Evolutionary conservation across 92 coral and sea anemone genomes (phyloP), one percentile per base, ranked within the genome.

Genomic region (Paragorgia papillata): DNA sequence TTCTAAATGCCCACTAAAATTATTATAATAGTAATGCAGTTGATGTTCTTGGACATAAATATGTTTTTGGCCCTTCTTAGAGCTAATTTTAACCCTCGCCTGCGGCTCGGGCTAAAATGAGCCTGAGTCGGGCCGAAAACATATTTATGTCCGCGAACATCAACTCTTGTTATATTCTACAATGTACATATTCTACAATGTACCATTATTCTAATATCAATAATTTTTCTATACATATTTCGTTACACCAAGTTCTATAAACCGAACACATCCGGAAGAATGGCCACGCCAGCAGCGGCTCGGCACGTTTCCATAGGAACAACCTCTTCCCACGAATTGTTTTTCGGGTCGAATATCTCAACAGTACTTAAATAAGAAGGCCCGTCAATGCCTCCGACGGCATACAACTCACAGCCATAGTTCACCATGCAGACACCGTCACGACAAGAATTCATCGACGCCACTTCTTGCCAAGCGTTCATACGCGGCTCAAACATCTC

Each of bases 201-300:
- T n/a, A n/a, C n/a, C n/a, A n/a, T n/a, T n/a, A n/a, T n/a, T n/a
- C n/a, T n/a, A n/a, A n/a, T n/a, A n/a, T n/a, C n/a, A n/a, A n/a
- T n/a, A n/a, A n/a, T n/a, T n/a, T n/a, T n/a, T n/a, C n/a, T n/a
- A n/a, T n/a, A n/a, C n/a, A n/a, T n/a, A n/a, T n/a, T n/a, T n/a
- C n/a, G n/a, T n/a, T n/a, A n/a, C n/a, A n/a, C 31, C 9, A 56
- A 35, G 43, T 37, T 37, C 43, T 67, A 69, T 48, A 27, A 67
- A 21, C 17, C 29, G 31, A 10, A 74, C 56, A 68, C 81, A 67
- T 87, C 79, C 0, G 90, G 80, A 18, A 93, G 75, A 6, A 95
- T 91, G 37, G 95, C 97, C 25, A 95, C 99, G 24, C 99, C 99
- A 49, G 99, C 97, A 14, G 99, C 99, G 14, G 99, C 99, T 73